Base-by-base conservation (phyloP, 2,888 invertebrate species). In the Rotaria magnacalcarata region DNA sequence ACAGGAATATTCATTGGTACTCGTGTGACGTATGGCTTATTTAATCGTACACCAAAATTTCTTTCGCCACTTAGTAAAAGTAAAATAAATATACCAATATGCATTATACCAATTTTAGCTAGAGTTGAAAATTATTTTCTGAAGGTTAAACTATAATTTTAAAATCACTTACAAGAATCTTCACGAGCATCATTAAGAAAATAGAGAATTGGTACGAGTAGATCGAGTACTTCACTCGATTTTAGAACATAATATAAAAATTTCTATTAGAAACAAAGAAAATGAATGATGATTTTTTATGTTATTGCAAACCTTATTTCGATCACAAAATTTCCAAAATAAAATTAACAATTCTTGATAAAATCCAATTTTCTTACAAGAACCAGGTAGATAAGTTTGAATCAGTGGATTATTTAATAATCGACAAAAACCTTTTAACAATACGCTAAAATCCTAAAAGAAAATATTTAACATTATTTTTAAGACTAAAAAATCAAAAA, bases 291-390 rank as follows among this genome's bases (percentile, higher is more conserved):
- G 34, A 34, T 34, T 34, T 34, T 34, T 34, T 1, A 34, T 34
- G 34, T 34, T 34, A 34, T 34, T 34, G 34, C 52, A 80, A 80
- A 95, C 95, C 93, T 98, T 99, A 91, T 99, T 99, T 90, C 97
- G 97, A 91, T 99, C 98, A 90, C 99, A 99, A 93, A 97, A 95
- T 92, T 99, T 99, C 99, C 99, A 99, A 90, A 99, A 97, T 89
- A 99, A 94, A 85, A 99, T 96, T 50, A 99, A 92, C 88, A 99
- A 92, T 90, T 99, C 99, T 91, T 99, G 98, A 90, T 98, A 97
- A 89, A 97, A 95, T 89, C 95, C 95, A 52, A 99, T 95, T 90
- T 96, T 95, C 91, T 98, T 99, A 41, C 95, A 94, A 0, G 98
- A 98, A 6, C 91, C 91, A 21, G 99, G 99, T 88, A 99, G 93